Conservation (phyloP, 2,113 vertebrate genomes). For the Deroptyus accipitrinus region DNA sequence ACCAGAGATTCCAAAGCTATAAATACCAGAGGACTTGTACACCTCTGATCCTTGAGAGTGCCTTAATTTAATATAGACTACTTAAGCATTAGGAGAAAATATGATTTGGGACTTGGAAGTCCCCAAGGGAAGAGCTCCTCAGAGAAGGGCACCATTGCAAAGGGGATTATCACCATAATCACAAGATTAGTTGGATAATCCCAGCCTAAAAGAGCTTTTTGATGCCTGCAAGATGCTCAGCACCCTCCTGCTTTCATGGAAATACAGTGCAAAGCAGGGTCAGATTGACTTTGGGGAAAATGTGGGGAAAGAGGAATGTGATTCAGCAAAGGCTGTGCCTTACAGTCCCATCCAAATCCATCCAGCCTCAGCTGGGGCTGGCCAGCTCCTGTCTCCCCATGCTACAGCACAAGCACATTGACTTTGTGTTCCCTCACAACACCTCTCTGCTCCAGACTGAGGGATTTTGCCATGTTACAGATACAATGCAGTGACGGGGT, state of each 20-base stretch:
- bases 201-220: not conserved
- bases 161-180: slow-evolving; percentile 56
- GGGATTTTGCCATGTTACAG: not conserved
- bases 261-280: not conserved
- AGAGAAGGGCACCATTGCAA: slow-evolving; percentile 3
- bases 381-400: not conserved
- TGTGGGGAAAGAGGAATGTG: rapidly evolving
- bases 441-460: not conserved
- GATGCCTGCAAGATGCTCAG: not conserved
- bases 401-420: rapidly evolving
- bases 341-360: not conserved
- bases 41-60: not conserved
- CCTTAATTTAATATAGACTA: slow-evolving; percentile 19
- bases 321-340: not conserved
- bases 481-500: rapidly evolving
- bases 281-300: not conserved
- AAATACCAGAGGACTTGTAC: not conserved
- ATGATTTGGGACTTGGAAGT: slow-evolving; percentile 33
- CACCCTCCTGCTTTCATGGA: not conserved
- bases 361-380: not conserved
- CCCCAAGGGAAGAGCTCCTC: not conserved
- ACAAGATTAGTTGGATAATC: slow-evolving; percentile 37
- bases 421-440: not conserved
- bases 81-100: slow-evolving; percentile 19
- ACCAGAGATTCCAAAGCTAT: not conserved